Evolutionary conservation across 2,888 invertebrate genomes (phyloP).

Genomic region (Eilema griseolum): DNA sequence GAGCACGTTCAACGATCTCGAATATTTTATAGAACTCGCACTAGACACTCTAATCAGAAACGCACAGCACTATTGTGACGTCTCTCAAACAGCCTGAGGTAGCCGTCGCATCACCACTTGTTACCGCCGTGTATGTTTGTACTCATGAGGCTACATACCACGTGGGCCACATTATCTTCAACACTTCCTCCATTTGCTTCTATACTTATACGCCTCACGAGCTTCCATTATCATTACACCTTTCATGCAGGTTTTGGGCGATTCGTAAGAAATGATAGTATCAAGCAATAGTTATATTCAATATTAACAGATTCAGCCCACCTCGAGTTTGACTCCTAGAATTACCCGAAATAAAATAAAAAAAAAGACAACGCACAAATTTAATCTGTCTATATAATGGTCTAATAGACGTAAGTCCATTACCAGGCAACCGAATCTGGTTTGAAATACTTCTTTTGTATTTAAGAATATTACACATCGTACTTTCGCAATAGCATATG

Average conservation of each 20-base stretch:
- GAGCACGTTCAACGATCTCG: no score
- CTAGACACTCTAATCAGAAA: not conserved
- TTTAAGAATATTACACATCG: no score
- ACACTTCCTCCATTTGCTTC: not conserved
- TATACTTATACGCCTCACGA: not conserved
- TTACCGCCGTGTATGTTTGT: not conserved
- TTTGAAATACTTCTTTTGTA: no score
- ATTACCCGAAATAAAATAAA: no score
- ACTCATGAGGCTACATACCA: not conserved
- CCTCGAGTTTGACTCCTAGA: no score
- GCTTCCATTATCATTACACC: not conserved
- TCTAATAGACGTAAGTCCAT: no score
- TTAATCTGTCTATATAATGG: no score
- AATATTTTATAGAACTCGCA: not conserved
- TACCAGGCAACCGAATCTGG: no score
- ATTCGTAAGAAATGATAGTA: not conserved
- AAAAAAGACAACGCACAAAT: no score
- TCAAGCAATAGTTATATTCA: not conserved
- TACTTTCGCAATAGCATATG: no score
- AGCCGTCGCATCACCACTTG: not conserved
- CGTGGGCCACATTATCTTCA: not conserved
- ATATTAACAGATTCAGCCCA: no score
- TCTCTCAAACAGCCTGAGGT: not conserved
- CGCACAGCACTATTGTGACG: not conserved
- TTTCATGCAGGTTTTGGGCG: not conserved